These are phyloP conservation scores for Ptilodon capucinus DNA, from an alignment of 2,888 invertebrate genomes.

Conservation along the genomic window DNA sequence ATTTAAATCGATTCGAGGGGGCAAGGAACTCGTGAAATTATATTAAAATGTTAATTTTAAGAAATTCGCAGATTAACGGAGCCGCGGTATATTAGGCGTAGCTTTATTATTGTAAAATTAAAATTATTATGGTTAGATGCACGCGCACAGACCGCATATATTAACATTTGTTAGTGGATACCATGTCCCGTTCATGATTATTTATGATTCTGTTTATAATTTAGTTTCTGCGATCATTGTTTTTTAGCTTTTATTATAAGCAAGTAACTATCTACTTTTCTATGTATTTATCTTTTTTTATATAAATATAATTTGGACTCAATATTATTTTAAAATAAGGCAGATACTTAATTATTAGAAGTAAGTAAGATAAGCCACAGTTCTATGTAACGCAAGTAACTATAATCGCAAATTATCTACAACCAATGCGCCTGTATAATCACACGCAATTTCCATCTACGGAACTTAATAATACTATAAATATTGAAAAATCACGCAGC, in stretches of 20 bases:
- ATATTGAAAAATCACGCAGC: slow-evolving; percentile 4
- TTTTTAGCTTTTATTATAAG: no score
- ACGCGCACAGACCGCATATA: slow-evolving; percentile 10
- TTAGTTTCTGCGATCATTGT: neutral
- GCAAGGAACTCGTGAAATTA: slow-evolving; percentile 30
- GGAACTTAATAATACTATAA: slow-evolving; percentile 1
- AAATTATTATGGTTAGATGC: slow-evolving; percentile 19
- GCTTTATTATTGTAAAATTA: slow-evolving; percentile 19
- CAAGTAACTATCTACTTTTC: no score
- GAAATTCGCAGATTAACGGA: slow-evolving; percentile 21
- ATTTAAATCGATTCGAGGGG: slow-evolving; percentile 18
- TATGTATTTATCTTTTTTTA: no score
- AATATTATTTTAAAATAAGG: no score
- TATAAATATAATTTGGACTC: no score
- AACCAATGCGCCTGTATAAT: no score
- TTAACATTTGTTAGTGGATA: slow-evolving; percentile 8
- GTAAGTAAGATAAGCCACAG: no score
- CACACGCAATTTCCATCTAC: slow-evolving; percentile 3
- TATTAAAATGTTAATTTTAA: slow-evolving; percentile 27
- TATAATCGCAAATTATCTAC: no score
- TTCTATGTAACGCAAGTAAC: no score
- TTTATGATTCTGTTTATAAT: neutral
- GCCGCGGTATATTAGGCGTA: slow-evolving; percentile 30
- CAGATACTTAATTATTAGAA: no score
- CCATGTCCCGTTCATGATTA: neutral